A percentile compares a stretch with the other conserved stretches of the same genome.
phyloP scores from a whole-genome alignment of 1,140 invertebrate genomes.

The Bombus waltoni region DNA sequence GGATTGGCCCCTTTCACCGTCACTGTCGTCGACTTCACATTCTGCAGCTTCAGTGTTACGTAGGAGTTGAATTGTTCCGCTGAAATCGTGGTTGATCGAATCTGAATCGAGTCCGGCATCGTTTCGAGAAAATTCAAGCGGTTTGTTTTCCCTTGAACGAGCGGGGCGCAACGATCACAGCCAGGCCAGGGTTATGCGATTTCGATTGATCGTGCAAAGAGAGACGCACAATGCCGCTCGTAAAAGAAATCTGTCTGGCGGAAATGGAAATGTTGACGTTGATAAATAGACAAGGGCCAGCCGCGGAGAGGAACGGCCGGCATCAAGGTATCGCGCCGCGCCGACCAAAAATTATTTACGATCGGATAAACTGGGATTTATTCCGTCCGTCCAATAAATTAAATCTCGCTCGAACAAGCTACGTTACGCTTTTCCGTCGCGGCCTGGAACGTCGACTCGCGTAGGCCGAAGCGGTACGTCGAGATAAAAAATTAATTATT shows the following conservation, averaged over 20 bases:
- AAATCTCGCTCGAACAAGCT: neutral
- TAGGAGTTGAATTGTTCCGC: constrained; percentile 94
- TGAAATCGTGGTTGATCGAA: constrained; percentile 80
- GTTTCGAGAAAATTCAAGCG: neutral
- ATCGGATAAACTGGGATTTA: constrained; percentile 34
- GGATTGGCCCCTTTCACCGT: constrained; percentile 97
- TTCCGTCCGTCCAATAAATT: constrained; percentile 12
- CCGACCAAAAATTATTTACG: constrained; percentile 36
- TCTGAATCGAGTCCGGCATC: neutral
- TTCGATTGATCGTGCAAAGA: constrained; percentile 7
- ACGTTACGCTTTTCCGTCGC: neutral
- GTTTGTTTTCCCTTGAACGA: constrained; percentile 7
- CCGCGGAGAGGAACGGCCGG: neutral
- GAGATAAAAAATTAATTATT: neutral
- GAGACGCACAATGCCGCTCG: neutral
- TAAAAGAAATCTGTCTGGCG: constrained; percentile 30
- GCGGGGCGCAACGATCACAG: neutral
- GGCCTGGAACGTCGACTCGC: neutral
- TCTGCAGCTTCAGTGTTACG: constrained; percentile 97
- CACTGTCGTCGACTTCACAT: constrained; percentile 98
- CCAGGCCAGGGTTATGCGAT: neutral
- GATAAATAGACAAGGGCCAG: constrained; percentile 14
- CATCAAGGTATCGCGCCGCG: neutral
- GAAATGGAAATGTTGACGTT: constrained; percentile 38
- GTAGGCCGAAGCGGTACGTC: neutral